Evolutionary conservation across 2,113 vertebrate genomes (phyloP), one percentile per base, ranked within the genome.

Genomic region (Colossoma macropomum): DNA sequence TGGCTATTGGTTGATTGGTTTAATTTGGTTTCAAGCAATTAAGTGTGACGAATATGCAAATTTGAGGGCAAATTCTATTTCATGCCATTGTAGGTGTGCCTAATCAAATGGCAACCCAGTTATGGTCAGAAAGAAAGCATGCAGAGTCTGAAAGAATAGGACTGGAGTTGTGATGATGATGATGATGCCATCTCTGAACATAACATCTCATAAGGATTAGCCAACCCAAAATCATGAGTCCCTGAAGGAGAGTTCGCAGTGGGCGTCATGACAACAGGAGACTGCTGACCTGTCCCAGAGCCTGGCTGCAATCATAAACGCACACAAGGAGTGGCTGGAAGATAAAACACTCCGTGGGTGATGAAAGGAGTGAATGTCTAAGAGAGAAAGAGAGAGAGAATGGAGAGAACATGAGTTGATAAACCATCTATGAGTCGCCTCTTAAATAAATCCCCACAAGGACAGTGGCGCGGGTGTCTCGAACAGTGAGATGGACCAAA

Each of bases 161-260:
- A 48, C 80, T 65, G 34, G 69, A 75, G 63, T 45, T 89, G 89
- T 87, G 90, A 91, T 92, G 91, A 92, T 91, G 91, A 92, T 92
- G 91, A 92, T 88, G 90, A 92, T 90, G 88, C 90, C 88, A 88
- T 89, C 91, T 89, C 91, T 87, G 87, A 91, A 88, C 87, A 86
- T 45, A 87, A 89, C 91, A 92, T 88, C 91, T 92, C 90, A 89
- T 91, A 87, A 80, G 89, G 89, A 90, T 89, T 74, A 89, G 80
- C 88, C 86, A 87, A 82, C 82, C 81, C 87, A 87, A 91, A 90
- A 85, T 88, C 82, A 72, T 85, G 41, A 45, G 41, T 45, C 41
- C 41, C 41, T 9, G 5, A 45, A 9, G 41, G 41, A 83, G 85
- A 83, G 86, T 86, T 91, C 79, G 81, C 62, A 66, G 28, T 32